Conservation (phyloP, 2,113 vertebrate species). For the Ceratotherium simum region DNA sequence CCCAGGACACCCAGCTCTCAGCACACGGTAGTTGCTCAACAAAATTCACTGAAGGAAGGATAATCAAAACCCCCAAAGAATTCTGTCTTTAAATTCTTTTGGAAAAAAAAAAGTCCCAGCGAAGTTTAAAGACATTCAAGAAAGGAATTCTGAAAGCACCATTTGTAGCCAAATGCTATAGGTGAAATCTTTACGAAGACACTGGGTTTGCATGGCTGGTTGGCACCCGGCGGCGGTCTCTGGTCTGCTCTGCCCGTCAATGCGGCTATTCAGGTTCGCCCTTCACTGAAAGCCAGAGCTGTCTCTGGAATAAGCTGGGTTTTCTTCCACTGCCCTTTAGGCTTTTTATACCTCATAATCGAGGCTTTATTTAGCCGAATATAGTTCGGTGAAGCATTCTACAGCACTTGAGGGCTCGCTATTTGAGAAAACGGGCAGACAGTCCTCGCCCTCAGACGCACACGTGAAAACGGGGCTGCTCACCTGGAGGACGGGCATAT, state of each 20-base stretch:
- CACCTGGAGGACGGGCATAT: not conserved
- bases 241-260: not conserved
- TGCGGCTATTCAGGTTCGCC: constrained; percentile 20
- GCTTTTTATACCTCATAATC: constrained; percentile 60
- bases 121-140: not conserved
- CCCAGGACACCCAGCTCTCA: fast-evolving
- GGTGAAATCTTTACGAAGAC: not conserved
- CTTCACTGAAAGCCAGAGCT: not conserved
- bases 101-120: not conserved
- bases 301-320: constrained; percentile 13
- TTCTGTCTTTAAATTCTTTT: not conserved
- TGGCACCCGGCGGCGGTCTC: fast-evolving
- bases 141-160: not conserved
- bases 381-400: not conserved
- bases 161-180: not conserved
- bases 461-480: not conserved
- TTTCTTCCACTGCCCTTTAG: constrained; percentile 68
- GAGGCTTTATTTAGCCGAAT: constrained; percentile 21
- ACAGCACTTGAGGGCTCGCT: not conserved
- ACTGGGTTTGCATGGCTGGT: not conserved
- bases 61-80: not conserved
- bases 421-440: constrained; percentile 13
- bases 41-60: not conserved
- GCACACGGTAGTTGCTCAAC: not conserved
- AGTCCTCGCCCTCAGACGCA: not conserved